phyloP scores from a whole-genome alignment of 2,888 invertebrate genomes.

The Anthrax anthrax region DNA sequence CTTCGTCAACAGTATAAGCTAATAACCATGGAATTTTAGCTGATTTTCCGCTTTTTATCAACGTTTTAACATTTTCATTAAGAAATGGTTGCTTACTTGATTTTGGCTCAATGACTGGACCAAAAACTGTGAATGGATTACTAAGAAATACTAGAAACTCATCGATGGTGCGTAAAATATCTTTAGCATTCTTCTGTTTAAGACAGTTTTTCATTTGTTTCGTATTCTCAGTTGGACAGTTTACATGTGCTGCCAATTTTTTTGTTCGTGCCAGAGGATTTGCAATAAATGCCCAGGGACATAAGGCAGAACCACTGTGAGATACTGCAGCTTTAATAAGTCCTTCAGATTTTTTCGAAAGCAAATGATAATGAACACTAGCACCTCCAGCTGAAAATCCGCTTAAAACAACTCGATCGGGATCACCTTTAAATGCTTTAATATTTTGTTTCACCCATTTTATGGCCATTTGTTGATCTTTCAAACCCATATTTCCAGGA shows the following conservation, averaged over 20 bases:
- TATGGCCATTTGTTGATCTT: conserved; percentile 56
- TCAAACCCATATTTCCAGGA: conserved; percentile 58
- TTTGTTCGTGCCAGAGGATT: conserved; percentile 45
- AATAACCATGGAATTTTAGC: conserved; percentile 56
- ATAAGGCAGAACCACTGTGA: conserved; percentile 53
- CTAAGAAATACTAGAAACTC: conserved; percentile 39
- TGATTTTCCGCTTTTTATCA: conserved; percentile 44
- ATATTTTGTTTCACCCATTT: conserved; percentile 57
- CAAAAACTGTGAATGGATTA: conserved; percentile 57
- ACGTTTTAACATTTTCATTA: conserved; percentile 46
- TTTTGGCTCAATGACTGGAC: conserved; percentile 49
- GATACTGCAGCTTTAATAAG: conserved; percentile 29
- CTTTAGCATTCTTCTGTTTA: conserved; percentile 42
- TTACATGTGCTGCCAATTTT: conserved; percentile 43
- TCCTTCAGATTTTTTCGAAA: conserved; percentile 43
- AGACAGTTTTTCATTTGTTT: conserved; percentile 49
- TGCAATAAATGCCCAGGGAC: conserved; percentile 40
- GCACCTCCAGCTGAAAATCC: conserved; percentile 64
- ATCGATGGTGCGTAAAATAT: conserved; percentile 39
- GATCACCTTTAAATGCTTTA: conserved; percentile 54
- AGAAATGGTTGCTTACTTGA: conserved; percentile 44
- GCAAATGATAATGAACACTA: conserved; percentile 56
- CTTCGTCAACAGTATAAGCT: conserved; percentile 55
- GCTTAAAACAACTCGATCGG: conserved; percentile 48
- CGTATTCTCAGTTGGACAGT: conserved; percentile 43